Evolutionary conservation across 2,113 vertebrate genomes (phyloP), one percentile per base, ranked within the genome.

Genomic region (Tachycineta bicolor): DNA sequence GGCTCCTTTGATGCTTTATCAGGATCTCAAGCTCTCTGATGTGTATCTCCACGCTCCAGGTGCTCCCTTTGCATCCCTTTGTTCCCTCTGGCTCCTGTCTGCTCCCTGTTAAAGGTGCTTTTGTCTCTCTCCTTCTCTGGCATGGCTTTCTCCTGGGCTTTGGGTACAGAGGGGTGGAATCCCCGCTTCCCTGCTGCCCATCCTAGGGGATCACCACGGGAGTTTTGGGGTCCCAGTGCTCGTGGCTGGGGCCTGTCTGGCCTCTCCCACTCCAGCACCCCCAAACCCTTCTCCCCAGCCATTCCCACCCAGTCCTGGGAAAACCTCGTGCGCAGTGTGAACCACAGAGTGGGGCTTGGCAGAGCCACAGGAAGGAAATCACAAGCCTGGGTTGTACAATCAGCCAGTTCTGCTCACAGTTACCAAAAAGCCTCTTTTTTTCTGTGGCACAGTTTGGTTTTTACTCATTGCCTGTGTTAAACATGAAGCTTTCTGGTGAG

Each of bases 201-300:
- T 31, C 20, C 55, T 37, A 21, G 8, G 31, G 25, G 21, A 21
- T 26, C 53, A 18, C 34, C 34, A 23, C 0, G 1, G 52, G 52
- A 9, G 6, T 86, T 58, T 43, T 1, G 11, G 62, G 20, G 6
- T 67, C 31, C 34, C 25, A 24, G 62, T 58, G 52, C 34, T 56
- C 1, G 0, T 67, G 71, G 31, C 31, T 44, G 44, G 62, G 26
- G 7, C 63, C 3, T 33, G 14, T 9, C 37, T 5, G 1, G 55
- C 55, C 33, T 87, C 46, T 77, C 44, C 63, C 37, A 44, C 25
- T 14, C 10, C 83, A 50, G 34, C 63, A 37, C 3, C 31, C 50
- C 34, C 41, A 23, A 5, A 11, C 55, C 49, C 59, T 56, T 64
- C 59, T 56, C 14, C 58, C 52, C 44, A 59, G 34, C 71, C 71